A percentile compares a stretch with the other conserved stretches of the same genome.
phyloP scores from a whole-genome alignment of 2,797 vertebrate species.

The Etheostoma nigrum region DNA sequence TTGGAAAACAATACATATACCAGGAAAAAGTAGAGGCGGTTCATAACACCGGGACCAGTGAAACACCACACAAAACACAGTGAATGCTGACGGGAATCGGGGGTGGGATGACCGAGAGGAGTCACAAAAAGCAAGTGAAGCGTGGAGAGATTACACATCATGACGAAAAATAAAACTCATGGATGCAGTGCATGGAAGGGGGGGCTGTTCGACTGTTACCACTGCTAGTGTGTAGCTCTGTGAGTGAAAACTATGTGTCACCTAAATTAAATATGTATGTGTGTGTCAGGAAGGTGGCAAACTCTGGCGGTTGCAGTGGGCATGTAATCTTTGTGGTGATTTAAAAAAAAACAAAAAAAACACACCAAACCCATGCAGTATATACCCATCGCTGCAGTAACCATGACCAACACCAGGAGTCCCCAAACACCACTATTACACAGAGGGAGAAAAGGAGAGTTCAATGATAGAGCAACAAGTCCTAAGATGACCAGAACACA shows the following conservation, averaged over 20 bases:
- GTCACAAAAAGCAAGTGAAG: constrained; percentile 80
- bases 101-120: constrained; percentile 41
- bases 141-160: constrained; percentile 69
- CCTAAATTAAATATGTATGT: constrained; percentile 28
- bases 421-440: constrained; percentile 87
- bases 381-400: constrained; percentile 89
- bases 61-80: constrained; percentile 70
- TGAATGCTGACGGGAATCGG: constrained; percentile 53
- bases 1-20: constrained; percentile 35
- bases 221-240: constrained; percentile 10
- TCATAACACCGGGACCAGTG: constrained; percentile 61
- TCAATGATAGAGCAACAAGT: constrained; percentile 73
- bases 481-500: constrained; percentile 28
- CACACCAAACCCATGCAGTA: constrained; percentile 89
- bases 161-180: constrained; percentile 29
- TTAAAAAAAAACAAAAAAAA: constrained; percentile 38
- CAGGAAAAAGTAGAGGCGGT: constrained; percentile 43
- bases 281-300: constrained; percentile 61
- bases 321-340: constrained; percentile 69
- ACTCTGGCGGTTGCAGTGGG: constrained; percentile 63
- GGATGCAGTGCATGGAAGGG: constrained; percentile 74
- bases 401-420: constrained; percentile 87
- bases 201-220: constrained; percentile 19
- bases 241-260: constrained; percentile 56
- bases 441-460: constrained; percentile 85